These are phyloP conservation scores for Odontocerum albicorne DNA, from an alignment of 2,888 invertebrate species.

Conservation along the genomic window DNA sequence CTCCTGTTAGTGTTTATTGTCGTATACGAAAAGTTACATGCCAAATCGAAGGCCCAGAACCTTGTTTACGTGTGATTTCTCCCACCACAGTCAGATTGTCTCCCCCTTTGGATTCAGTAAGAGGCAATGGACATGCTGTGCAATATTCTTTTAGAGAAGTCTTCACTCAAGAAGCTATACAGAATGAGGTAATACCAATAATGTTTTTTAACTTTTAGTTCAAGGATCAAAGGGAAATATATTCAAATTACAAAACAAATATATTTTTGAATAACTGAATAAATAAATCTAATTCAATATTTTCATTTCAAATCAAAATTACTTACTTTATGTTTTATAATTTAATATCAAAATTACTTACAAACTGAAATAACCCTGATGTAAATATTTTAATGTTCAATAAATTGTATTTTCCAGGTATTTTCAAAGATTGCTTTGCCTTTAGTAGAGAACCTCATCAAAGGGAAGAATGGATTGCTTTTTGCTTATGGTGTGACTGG, in stretches of 20 bases:
- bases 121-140: conserved; percentile 39
- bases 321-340: background rate
- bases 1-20: conserved; percentile 89
- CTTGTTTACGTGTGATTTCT: conserved; percentile 69
- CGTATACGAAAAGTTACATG: conserved; percentile 78
- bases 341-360: background rate
- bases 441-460: conserved; percentile 81
- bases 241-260: too few species aligned
- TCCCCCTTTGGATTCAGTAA: conserved; percentile 65
- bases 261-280: too few species aligned
- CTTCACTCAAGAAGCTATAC: conserved; percentile 77
- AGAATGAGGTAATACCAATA: conserved; percentile 66
- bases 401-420: conserved; percentile 53
- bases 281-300: too few species aligned
- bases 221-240: too few species aligned
- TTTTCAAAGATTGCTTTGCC: conserved; percentile 85
- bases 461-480: conserved; percentile 88
- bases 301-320: background rate
- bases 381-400: too few species aligned
- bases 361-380: too few species aligned
- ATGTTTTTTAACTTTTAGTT: too few species aligned
- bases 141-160: conserved; percentile 78
- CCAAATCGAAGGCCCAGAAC: conserved; percentile 53
- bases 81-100: conserved; percentile 67
- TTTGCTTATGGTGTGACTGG: conserved; percentile 98